These are phyloP conservation scores for Cricetomys ansorgei DNA, from an alignment of 2,113 vertebrate genomes.

Conservation along the genomic window DNA sequence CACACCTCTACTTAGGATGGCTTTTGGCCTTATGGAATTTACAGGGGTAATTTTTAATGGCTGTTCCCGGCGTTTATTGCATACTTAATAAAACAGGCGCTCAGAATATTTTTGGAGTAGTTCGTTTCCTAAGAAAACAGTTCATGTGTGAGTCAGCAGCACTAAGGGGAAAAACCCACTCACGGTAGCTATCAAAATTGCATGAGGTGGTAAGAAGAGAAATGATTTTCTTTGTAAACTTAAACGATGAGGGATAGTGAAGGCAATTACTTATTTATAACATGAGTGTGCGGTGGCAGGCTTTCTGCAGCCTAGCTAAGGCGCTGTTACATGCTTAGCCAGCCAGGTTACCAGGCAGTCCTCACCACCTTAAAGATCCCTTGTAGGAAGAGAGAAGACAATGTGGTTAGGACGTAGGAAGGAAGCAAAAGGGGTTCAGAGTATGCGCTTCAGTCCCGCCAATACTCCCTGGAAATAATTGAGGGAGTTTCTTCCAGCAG, in stretches of 20 bases:
- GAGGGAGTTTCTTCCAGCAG: background rate
- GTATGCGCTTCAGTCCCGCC: background rate
- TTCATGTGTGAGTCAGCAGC: slow-evolving; percentile 62
- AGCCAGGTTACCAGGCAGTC: background rate
- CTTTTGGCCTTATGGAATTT: background rate
- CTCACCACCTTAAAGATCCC: background rate
- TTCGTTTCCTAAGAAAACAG: slow-evolving; percentile 66
- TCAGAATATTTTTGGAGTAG: slow-evolving; percentile 51
- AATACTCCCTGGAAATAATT: background rate
- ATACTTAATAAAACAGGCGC: background rate
- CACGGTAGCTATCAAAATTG: slow-evolving; percentile 39
- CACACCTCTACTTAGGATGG: background rate
- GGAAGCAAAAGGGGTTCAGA: background rate
- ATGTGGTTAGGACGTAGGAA: background rate
- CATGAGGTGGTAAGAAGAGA: slow-evolving; percentile 32
- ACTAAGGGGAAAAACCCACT: background rate
- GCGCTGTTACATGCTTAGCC: background rate
- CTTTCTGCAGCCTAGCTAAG: background rate
- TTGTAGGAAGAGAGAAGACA: background rate
- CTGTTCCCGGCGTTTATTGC: background rate
- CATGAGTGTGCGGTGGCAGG: background rate
- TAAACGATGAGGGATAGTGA: slow-evolving; percentile 18
- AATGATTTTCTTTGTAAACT: slow-evolving; percentile 56
- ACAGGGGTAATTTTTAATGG: background rate
- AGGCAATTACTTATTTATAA: slow-evolving; percentile 21